Conservation (phyloP, 2,113 vertebrate species). For the Crotalus horridus region DNA sequence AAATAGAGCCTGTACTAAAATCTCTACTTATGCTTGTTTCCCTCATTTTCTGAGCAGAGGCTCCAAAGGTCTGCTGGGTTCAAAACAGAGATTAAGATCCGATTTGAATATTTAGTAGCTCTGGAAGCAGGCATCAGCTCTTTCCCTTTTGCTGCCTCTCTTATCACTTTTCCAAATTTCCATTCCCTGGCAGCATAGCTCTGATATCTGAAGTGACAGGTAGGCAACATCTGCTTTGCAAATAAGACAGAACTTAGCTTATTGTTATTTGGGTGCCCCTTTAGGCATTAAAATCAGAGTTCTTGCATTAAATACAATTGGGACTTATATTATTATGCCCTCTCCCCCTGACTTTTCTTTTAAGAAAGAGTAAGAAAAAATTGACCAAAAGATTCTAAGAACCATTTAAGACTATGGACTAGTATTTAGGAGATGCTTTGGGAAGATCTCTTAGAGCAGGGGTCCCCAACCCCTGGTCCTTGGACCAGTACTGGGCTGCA, state of each 20-base stretch:
- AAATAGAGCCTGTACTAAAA: conserved; percentile 28
- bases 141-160: not conserved
- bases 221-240: no score
- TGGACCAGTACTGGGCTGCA: no score
- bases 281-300: not conserved
- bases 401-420: not conserved
- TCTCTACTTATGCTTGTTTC: conserved; percentile 14
- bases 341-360: not conserved
- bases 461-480: no score
- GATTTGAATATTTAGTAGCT: not conserved
- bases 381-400: not conserved
- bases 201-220: not conserved
- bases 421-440: not conserved
- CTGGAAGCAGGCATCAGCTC: not conserved
- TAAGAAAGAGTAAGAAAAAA: not conserved
- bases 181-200: not conserved
- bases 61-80: not conserved
- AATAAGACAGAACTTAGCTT: not conserved
- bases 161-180: not conserved
- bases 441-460: not conserved
- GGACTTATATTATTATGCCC: not conserved
- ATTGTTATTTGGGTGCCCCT: not conserved
- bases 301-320: not conserved
- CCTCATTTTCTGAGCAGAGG: not conserved
- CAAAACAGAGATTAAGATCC: not conserved